Evolutionary conservation across 2,797 vertebrate species (phyloP).

Genomic region (Salarias fasciatus): DNA sequence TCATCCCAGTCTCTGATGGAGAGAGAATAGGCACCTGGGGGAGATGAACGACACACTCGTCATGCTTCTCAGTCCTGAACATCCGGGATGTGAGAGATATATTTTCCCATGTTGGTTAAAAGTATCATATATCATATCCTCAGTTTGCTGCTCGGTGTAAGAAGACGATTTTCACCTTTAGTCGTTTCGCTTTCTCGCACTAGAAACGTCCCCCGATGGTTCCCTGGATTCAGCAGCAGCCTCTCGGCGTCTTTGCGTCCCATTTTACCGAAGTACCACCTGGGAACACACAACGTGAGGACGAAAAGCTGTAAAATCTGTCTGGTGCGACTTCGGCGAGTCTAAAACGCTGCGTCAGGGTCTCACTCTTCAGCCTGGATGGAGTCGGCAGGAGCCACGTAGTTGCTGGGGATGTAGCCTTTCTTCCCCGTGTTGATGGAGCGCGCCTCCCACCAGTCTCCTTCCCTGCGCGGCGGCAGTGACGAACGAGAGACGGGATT

Average conservation of each 20-base stretch:
- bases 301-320: neutral
- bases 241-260: slow-evolving; percentile 96
- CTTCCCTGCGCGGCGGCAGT: slow-evolving; percentile 83
- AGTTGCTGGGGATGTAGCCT: slow-evolving; percentile 98
- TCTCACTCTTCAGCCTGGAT: slow-evolving; percentile 98
- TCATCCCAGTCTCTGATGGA: slow-evolving; percentile 97
- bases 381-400: slow-evolving; percentile 96
- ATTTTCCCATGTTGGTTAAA: too few relatives aligned
- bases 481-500: slow-evolving; percentile 25
- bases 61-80: neutral
- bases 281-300: slow-evolving; percentile 47
- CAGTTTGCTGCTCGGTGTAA: too few relatives aligned
- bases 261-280: slow-evolving; percentile 99
- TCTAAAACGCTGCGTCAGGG: slow-evolving; percentile 27
- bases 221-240: slow-evolving; percentile 93
- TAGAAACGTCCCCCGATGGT: slow-evolving; percentile 93
- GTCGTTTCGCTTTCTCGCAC: slow-evolving; percentile 98
- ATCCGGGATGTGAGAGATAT: too few relatives aligned
- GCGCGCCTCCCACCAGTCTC: slow-evolving; percentile 98
- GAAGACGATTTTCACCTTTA: slow-evolving; percentile 84
- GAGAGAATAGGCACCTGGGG: slow-evolving; percentile 92
- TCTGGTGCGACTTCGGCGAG: neutral
- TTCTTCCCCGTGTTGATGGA: slow-evolving; percentile 96
- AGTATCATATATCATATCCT: too few relatives aligned
- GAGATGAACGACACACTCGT: slow-evolving; percentile 10